Base-by-base conservation (phyloP, 1,140 invertebrate genomes). In the Zophobas atratus region DNA sequence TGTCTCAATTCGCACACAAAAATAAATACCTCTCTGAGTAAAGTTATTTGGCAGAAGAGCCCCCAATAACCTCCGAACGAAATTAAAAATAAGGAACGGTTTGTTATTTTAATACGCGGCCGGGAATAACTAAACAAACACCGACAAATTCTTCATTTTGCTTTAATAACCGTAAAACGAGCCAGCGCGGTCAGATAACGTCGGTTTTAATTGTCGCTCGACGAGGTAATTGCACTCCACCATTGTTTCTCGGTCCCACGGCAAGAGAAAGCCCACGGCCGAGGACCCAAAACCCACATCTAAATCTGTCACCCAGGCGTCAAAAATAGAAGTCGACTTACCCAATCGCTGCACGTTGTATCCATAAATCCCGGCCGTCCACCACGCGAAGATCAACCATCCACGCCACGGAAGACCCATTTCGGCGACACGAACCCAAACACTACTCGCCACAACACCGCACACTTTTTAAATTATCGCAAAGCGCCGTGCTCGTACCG, bases 31-130 rank as follows among this genome's bases (percentile, higher is more conserved):
- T 20, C 20, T 20, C 20, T 20, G 20, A 20, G 39, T 20, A 2
- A 20, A 2, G 49, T 3, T 20, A 20, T 20, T 60, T 60, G 56
- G 56, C 60, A 67, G 39, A 43, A 67, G 60, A 67, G 39, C 60
- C 20, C 20, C 60, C 60, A 67, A 67, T n/a, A 67, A 41, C 20
- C 39, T 67, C 56, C n/a, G 38, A 60, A 60, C 56, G 1, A 43
- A 43, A 67, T 67, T 67, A 67, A 67, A 20, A 67, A 67, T 67
- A 67, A 67, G 60, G 43, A 41, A 67, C 39, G 6, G 60, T 67
- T 67, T 67, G 60, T 67, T 67, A 67, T 67, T 67, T 43, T 43
- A 67, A 67, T 43, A 36, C 60, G 20, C 32, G 32, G 32, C 53
- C 53, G 53, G 60, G 39, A 67, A 41, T 60, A 60, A 60, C 36